A percentile compares a stretch with the other conserved stretches of the same genome.
phyloP scores from a whole-genome alignment of 2,113 vertebrate species.

The Platichthys stellatus region DNA sequence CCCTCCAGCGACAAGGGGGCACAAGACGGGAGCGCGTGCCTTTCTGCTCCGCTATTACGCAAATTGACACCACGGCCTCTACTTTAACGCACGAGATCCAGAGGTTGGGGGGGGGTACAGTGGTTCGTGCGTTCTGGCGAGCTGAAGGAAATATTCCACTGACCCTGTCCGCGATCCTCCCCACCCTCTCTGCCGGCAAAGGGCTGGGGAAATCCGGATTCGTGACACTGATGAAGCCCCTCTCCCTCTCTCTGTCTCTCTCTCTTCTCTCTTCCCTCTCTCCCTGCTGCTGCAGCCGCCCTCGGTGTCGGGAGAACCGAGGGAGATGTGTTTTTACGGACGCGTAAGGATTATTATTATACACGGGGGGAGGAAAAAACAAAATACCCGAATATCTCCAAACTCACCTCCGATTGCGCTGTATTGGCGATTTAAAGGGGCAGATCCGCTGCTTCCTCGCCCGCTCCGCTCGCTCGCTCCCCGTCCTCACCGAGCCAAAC shows the following conservation, averaged over 20 bases:
- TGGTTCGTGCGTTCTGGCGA: constrained; percentile 44
- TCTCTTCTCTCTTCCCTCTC: constrained; percentile 13
- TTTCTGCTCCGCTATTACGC: constrained; percentile 66
- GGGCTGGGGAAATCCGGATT: constrained; percentile 79
- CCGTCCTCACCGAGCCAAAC: constrained; percentile 77
- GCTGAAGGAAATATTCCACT: constrained; percentile 65
- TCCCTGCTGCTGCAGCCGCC: constrained; percentile 56
- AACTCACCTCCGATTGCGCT: constrained; percentile 81
- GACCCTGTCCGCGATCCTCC: constrained; percentile 70
- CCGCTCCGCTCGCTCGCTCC: constrained; percentile 73
- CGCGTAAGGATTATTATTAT: constrained; percentile 39
- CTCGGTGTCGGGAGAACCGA: constrained; percentile 40
- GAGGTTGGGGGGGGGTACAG: background rate
- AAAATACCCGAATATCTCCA: constrained; percentile 60
- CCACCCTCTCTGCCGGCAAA: constrained; percentile 74
- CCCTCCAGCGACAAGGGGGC: constrained; percentile 42
- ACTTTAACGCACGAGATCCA: constrained; percentile 51
- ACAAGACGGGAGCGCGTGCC: constrained; percentile 58
- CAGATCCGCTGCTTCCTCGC: constrained; percentile 76
- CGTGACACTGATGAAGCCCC: constrained; percentile 77
- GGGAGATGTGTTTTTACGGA: constrained; percentile 5
- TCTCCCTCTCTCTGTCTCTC: constrained; percentile 16
- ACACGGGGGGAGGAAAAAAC: constrained; percentile 29
- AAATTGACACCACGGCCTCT: constrained; percentile 55
- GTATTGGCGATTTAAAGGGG: constrained; percentile 82